These are phyloP conservation scores for Cheilinus undulatus DNA, from an alignment of 2,113 vertebrate species.

Conservation along the genomic window DNA sequence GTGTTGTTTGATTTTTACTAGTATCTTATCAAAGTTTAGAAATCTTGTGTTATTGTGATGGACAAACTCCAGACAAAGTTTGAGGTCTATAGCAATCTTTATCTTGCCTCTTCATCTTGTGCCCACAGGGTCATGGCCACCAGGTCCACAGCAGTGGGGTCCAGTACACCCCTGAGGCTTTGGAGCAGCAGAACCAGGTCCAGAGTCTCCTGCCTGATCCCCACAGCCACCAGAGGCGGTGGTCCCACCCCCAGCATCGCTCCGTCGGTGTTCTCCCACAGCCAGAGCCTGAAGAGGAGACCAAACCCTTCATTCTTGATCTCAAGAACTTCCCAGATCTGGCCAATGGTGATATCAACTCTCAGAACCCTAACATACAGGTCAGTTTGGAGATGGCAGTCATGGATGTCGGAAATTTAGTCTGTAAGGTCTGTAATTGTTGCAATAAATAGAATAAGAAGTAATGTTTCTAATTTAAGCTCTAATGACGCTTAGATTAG, in stretches of 20 bases:
- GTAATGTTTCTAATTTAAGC: neutral
- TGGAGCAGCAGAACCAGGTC: conserved; percentile 74
- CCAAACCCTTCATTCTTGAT: conserved; percentile 87
- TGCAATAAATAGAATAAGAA: no score
- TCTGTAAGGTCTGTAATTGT: no score
- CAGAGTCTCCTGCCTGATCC: conserved; percentile 78
- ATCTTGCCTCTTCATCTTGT: conserved; percentile 3
- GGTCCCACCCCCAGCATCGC: conserved; percentile 74
- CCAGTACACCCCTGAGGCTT: conserved; percentile 64
- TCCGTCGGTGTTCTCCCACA: conserved; percentile 64
- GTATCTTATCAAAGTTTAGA: no score
- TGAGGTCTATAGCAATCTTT: no score
- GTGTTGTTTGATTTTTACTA: no score
- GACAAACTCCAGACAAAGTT: no score
- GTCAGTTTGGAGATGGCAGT: conserved; percentile 64
- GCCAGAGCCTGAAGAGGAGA: conserved; percentile 74
- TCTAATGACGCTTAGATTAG: neutral
- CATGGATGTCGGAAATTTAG: no score
- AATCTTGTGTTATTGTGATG: no score
- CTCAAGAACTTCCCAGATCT: conserved; percentile 90
- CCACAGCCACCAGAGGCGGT: conserved; percentile 73
- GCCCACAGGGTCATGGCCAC: conserved; percentile 80
- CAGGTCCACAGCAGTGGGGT: conserved; percentile 39
- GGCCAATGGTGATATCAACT: conserved; percentile 86
- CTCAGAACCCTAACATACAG: conserved; percentile 94